phyloP scores from a whole-genome alignment of 2,113 vertebrate species.

The Trachemys scripta region DNA sequence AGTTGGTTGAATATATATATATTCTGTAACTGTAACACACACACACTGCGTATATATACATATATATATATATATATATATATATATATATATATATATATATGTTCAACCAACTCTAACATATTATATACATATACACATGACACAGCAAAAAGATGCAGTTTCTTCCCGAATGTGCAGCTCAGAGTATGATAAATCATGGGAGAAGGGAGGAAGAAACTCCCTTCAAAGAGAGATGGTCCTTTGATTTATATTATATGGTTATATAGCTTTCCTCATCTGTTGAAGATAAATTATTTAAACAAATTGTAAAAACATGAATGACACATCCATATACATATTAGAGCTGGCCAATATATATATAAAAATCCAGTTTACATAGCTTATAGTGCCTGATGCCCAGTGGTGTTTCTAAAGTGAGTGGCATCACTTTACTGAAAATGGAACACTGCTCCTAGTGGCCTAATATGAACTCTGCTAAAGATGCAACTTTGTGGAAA shows the following conservation, averaged over 20 bases:
- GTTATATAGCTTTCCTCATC: rapidly evolving
- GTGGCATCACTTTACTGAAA: not conserved
- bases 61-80: too few species aligned
- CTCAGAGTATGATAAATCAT: not conserved
- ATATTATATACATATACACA: not conserved
- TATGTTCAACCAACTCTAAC: too few species aligned
- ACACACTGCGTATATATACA: too few species aligned
- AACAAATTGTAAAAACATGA: not conserved
- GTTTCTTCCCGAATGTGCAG: not conserved
- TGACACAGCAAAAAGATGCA: rapidly evolving
- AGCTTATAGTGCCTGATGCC: not conserved
- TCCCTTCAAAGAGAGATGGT: rapidly evolving
- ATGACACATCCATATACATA: not conserved
- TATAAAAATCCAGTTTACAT: rapidly evolving
- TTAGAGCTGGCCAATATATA: not conserved
- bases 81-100: too few species aligned
- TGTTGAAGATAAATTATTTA: not conserved
- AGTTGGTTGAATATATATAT: too few species aligned
- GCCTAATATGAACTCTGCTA: not conserved
- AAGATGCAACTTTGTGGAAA: not conserved
- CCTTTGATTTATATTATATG: rapidly evolving
- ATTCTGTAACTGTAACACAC: too few species aligned
- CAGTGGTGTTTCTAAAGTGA: not conserved
- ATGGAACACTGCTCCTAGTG: not conserved
- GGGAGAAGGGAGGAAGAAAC: too few species aligned